Base-by-base conservation (phyloP, 2,113 vertebrate species). In the Planiliza haematocheilus region DNA sequence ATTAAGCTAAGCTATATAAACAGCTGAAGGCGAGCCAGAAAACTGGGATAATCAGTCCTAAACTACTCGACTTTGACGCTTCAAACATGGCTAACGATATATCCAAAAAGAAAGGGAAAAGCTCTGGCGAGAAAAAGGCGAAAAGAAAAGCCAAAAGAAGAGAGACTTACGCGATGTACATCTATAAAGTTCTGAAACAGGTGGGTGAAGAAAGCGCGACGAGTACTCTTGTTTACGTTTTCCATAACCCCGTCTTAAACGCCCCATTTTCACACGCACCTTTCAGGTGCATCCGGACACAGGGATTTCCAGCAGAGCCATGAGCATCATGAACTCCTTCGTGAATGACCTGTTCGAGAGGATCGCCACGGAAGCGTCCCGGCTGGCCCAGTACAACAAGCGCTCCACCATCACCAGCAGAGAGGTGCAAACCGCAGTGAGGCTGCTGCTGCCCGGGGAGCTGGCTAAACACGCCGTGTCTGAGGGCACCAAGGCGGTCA, bases 321-420 rank as follows among this genome's bases (percentile, higher is more conserved):
- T 95, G 93, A 94, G 93, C 84, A 93, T 94, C 68, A 94, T 94
- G 92, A 95, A 94, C 86, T 94, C 93, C n/a, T 92, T 94, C 79
- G 93, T 94, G 7, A 94, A 94, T 12, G 94, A 95, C 72, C 79
- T 94, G 68, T 94, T 95, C 2, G 90, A 93, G 81, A 83, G 92
- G 16, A 94, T 95, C 3, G 92, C 94, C 41, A 92, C 94, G 0
- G 94, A 95, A 48, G 94, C 94, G 12, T 94, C 94, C 10, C 84
- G 93, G 1, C 79, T 95, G 74, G 91, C 94, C 1, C 91, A 94
- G 58, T 95, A 95, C 87, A 95, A 94, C 82, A 94, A 93, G 52
- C 90, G 94, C 36, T 89, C 91, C 57, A 94, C 94, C 81, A 95
- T 95, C 85, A 94, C 94, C 38, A 93, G 91, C 88, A 81, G 91